Evolutionary conservation across 2,888 invertebrate genomes (phyloP).

Genomic region (Scelioninae gen. 2): DNA sequence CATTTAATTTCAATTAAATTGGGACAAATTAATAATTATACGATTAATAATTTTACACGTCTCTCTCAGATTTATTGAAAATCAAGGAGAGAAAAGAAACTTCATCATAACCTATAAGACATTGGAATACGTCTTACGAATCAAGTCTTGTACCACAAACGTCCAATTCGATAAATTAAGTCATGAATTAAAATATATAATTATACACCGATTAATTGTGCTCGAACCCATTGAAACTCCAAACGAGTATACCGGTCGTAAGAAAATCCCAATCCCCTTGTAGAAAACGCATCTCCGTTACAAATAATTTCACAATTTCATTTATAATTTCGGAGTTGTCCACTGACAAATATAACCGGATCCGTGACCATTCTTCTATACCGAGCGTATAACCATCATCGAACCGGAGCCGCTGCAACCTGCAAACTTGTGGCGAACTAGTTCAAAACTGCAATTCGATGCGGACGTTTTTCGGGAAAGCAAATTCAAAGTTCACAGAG

Average conservation of each 20-base stretch:
- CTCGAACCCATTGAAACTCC: slow-evolving; percentile 3
- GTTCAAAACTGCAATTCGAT: slow-evolving; percentile 65
- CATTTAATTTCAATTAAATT: too few species aligned
- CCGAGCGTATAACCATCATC: slow-evolving; percentile 44
- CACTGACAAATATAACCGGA: slow-evolving; percentile 38
- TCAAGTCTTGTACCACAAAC: too few species aligned
- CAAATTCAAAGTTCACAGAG: slow-evolving; percentile 58
- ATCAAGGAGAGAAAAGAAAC: too few species aligned
- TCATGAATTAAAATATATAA: too few species aligned
- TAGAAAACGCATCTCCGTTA: slow-evolving; percentile 4
- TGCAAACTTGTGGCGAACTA: slow-evolving; percentile 64
- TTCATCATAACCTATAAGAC: too few species aligned
- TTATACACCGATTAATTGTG: too few species aligned
- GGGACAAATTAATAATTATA: too few species aligned
- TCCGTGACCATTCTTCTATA: slow-evolving; percentile 33
- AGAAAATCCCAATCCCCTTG: background rate
- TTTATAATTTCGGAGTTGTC: slow-evolving; percentile 41
- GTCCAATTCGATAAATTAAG: too few species aligned
- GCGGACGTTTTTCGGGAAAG: slow-evolving; percentile 61
- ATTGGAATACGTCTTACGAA: too few species aligned
- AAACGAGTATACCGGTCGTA: background rate
- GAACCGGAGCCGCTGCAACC: slow-evolving; percentile 63
- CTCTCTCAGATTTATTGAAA: too few species aligned
- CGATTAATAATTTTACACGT: too few species aligned
- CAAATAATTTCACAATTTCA: slow-evolving; percentile 38